Conservation (phyloP, 35 echinoderm and acorn worm species). For the Chiridota heheva region DNA sequence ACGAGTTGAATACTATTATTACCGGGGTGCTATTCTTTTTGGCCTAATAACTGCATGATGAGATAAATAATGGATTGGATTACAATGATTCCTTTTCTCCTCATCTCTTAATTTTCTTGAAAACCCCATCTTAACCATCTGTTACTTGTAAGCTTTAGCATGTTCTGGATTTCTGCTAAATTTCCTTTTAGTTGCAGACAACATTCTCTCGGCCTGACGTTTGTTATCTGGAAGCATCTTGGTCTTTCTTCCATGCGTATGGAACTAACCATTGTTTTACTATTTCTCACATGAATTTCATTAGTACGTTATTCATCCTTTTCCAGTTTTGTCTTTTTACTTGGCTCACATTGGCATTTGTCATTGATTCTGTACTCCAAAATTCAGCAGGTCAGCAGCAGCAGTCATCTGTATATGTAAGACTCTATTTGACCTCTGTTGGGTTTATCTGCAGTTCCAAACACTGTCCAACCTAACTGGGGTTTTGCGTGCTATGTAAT, state of each 20-base stretch:
- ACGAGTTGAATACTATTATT: conserved; percentile 43
- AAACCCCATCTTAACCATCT: conserved; percentile 53
- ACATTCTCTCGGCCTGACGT: conserved; percentile 25
- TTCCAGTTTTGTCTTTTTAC: conserved; percentile 39
- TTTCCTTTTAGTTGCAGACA: not conserved
- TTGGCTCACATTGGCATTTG: conserved; percentile 26
- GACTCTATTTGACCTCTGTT: not conserved
- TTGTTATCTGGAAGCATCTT: conserved; percentile 2
- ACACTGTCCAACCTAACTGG: conserved; percentile 40
- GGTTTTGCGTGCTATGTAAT: not conserved
- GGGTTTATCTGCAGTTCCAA: not conserved
- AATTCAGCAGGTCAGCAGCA: conserved; percentile 29
- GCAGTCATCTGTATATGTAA: conserved; percentile 20
- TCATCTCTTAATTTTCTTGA: conserved; percentile 33
- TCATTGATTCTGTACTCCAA: conserved; percentile 37
- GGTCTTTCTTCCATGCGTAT: conserved; percentile 40
- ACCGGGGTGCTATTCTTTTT: conserved; percentile 55
- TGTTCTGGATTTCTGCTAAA: not conserved
- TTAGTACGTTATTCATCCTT: conserved; percentile 34
- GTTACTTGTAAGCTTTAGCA: conserved; percentile 21
- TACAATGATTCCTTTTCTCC: not conserved
- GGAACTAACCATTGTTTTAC: conserved; percentile 40
- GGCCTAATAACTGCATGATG: conserved; percentile 30
- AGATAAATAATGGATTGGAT: conserved; percentile 44
- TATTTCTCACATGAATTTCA: conserved; percentile 20